Base-by-base conservation (phyloP, 2,888 invertebrate species). In the Lordiphosa fenestrarum region DNA sequence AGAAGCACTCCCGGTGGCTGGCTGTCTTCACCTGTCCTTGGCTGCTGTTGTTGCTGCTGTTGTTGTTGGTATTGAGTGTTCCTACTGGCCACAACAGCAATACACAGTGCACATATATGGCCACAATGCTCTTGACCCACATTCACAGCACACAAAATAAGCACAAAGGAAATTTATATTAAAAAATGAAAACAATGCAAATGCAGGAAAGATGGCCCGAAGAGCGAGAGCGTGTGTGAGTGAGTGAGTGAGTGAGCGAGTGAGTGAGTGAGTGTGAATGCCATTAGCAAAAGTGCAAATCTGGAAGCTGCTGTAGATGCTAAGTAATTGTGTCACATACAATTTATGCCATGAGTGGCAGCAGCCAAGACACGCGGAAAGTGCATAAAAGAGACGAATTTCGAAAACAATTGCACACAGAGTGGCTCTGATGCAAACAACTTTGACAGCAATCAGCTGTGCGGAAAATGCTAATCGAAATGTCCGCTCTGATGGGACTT, bases 271-370 rank as follows among this genome's bases (percentile, higher is more conserved):
- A n/a, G 50, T 37, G 50, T 58, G 52, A 60, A 56, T 61, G 78
- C 60, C 81, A 77, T 77, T 77, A 84, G 71, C 52, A 69, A 69
- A 53, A 77, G 82, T 77, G 71, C 66, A 81, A 73, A 71, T 84
- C 66, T 77, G 82, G 25, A 25, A 25, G 25, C 25, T 71, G 71
- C 71, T 66, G 81, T 73, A 5, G 12, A 64, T 66, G 66, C 71
- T 81, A 71, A 77, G 84, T 84, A 84, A 77, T 81, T 77, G 84
- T 77, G 77, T 77, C 84, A 80, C 61, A 59, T 65, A 61, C 59
- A 57, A 49, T 55, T 30, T 30, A 30, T 10, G 9, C 10, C 10
- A 9, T 10, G 30, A 30, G 30, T 30, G 30, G 30, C 30, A 30
- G 30, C 30, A 56, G 55, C 38, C 48, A 35, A 54, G 40, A 47